These are phyloP conservation scores for Grammomys dolichurus DNA, from an alignment of 2,113 vertebrate genomes.

Conservation along the genomic window DNA sequence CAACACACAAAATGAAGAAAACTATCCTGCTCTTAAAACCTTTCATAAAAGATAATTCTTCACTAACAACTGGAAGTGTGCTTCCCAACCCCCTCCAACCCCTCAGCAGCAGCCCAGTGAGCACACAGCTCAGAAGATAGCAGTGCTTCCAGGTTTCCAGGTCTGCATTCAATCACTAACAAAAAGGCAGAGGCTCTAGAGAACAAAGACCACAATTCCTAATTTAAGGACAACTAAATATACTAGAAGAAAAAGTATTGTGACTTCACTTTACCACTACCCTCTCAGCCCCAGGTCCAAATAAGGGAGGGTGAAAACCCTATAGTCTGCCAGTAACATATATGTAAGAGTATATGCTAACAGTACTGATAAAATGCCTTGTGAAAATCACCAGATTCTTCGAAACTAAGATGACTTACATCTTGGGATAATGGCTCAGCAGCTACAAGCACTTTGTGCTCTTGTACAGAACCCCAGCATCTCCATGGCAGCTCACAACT, in stretches of 20 bases:
- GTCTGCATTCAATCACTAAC: conserved; percentile 11
- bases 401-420: background rate
- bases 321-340: conserved; percentile 30
- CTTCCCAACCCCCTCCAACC: background rate
- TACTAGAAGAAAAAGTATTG: conserved; percentile 32
- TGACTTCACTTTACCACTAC: background rate
- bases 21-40: conserved; percentile 6
- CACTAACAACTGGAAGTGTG: background rate
- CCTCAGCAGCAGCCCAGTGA: conserved; percentile 36
- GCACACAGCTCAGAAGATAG: background rate
- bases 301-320: background rate
- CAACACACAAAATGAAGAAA: conserved; percentile 49
- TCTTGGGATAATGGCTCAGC: background rate
- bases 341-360: conserved; percentile 16
- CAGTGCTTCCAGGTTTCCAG: background rate
- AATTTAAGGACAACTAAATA: conserved; percentile 49
- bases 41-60: conserved; percentile 57
- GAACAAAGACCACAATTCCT: conserved; percentile 39
- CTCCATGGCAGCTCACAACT: background rate
- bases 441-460: background rate
- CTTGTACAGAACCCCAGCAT: background rate
- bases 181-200: background rate
- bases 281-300: background rate
- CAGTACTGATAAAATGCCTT: conserved; percentile 28
- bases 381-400: conserved; percentile 47